These are phyloP conservation scores for Willisornis vidua DNA, from an alignment of 2,113 vertebrate genomes.

Conservation along the genomic window DNA sequence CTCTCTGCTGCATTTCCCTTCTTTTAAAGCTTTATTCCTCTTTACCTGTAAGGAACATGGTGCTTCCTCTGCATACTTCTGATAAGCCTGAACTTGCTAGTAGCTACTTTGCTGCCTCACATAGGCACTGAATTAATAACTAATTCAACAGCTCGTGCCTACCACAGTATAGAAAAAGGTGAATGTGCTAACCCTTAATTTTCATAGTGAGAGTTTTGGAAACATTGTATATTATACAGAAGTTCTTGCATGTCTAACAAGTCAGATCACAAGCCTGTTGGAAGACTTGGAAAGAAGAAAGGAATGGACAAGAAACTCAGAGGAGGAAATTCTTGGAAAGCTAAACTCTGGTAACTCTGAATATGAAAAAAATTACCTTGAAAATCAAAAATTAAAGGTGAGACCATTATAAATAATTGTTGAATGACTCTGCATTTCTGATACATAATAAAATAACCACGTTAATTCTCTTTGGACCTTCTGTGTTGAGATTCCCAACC, in stretches of 20 bases:
- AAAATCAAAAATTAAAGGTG: conserved; percentile 85
- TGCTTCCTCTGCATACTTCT: background rate
- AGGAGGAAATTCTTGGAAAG: conserved; percentile 72
- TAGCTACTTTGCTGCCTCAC: background rate
- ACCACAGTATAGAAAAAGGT: background rate
- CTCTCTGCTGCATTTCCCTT: background rate
- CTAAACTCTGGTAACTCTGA: conserved; percentile 75
- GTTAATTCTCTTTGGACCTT: background rate
- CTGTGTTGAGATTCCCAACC: background rate
- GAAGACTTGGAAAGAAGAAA: conserved; percentile 74
- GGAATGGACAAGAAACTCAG: conserved; percentile 63
- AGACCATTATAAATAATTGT: background rate
- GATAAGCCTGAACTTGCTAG: background rate
- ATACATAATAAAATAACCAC: background rate
- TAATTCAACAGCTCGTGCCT: background rate
- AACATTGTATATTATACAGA: background rate
- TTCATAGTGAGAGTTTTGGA: background rate
- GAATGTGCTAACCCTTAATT: background rate
- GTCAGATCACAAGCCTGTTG: conserved; percentile 78
- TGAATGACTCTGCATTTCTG: background rate
- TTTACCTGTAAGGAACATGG: background rate
- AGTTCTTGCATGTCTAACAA: conserved; percentile 55
- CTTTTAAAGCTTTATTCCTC: background rate
- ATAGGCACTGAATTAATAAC: background rate
- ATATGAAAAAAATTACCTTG: conserved; percentile 73